Evolutionary conservation across 2,113 vertebrate species (phyloP).

Genomic region (Coreoperca whiteheadi): DNA sequence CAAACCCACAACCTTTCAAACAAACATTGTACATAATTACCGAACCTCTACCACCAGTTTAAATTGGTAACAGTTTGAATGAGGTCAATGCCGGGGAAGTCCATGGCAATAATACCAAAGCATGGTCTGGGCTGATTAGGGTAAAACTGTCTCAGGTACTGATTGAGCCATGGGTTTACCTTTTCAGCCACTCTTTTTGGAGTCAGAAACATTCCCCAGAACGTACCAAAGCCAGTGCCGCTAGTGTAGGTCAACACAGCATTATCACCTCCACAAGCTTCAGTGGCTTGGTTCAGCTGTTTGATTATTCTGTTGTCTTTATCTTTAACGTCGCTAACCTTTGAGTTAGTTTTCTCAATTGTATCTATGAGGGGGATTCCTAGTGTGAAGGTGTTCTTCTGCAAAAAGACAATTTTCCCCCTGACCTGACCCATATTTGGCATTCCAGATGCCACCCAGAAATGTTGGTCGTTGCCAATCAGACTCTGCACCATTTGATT

Average conservation of each 20-base stretch:
- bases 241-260: conserved; percentile 82
- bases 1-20: background rate
- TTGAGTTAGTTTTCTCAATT: conserved; percentile 21
- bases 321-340: conserved; percentile 64
- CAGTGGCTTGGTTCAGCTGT: conserved; percentile 56
- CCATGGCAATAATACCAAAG: conserved; percentile 85
- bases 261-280: conserved; percentile 39
- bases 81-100: conserved; percentile 83
- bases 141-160: conserved; percentile 66
- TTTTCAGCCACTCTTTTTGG: conserved; percentile 80
- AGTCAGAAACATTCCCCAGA: conserved; percentile 68
- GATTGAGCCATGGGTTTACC: conserved; percentile 81
- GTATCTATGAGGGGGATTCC: conserved; percentile 62
- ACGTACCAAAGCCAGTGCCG: conserved; percentile 78
- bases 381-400: conserved; percentile 68
- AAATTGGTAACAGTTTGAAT: conserved; percentile 76
- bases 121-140: conserved; percentile 52
- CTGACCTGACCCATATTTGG: conserved; percentile 78
- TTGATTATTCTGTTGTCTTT: conserved; percentile 52
- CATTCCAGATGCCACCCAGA: conserved; percentile 77
- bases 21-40: background rate
- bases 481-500: conserved; percentile 59
- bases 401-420: conserved; percentile 85
- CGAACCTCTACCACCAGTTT: conserved; percentile 63
- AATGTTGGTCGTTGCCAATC: conserved; percentile 49